Base-by-base conservation (phyloP, 2,113 vertebrate species). In the Equus przewalskii region DNA sequence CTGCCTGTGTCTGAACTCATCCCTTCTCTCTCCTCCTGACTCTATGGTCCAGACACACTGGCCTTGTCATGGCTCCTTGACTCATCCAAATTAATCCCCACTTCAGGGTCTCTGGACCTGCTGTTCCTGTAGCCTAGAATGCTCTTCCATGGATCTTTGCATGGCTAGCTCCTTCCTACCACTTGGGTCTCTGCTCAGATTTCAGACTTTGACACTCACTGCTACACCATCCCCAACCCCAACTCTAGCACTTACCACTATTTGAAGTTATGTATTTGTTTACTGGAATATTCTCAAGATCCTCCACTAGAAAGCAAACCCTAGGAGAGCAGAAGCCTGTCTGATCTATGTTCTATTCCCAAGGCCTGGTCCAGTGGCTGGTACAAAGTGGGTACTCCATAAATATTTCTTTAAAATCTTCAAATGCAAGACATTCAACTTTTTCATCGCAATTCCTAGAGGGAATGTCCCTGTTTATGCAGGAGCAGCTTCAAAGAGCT, bases 21-120 rank as follows among this genome's bases (percentile, higher is more conserved):
- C 4, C 24, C 1, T 4, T 0, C 2, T 1, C 22, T 24, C 5
- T 60, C 4, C 46, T 26, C 24, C 7, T 7, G 5, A 12, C 16
- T 22, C 3, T 9, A 1, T 5, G 41, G 54, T 62, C 62, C 36
- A 36, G n/a, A 16, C 9, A 18, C 54, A 18, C 18, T 9, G 65
- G 86, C 3, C 33, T 65, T 60, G 44, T 19, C n/a, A n/a, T 0
- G 5, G 41, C 28, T 80, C n/a, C 89, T 21, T 0, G n/a, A 18
- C 24, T 1, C 8, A 49, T 49, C 51, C 46, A 65, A 44, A 65
- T 14, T 6, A 28, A 60, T 44, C 3, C 49, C 22, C 22, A 5
- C 10, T 1, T 4, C 14, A 30, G 46, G 12, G 6, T 33, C 70
- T 76, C 60, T 46, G 33, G 22, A 22, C 36, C 1, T 21, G 33